phyloP scores from a whole-genome alignment of 1,140 invertebrate genomes.

The Rhagoletis pomonella region DNA sequence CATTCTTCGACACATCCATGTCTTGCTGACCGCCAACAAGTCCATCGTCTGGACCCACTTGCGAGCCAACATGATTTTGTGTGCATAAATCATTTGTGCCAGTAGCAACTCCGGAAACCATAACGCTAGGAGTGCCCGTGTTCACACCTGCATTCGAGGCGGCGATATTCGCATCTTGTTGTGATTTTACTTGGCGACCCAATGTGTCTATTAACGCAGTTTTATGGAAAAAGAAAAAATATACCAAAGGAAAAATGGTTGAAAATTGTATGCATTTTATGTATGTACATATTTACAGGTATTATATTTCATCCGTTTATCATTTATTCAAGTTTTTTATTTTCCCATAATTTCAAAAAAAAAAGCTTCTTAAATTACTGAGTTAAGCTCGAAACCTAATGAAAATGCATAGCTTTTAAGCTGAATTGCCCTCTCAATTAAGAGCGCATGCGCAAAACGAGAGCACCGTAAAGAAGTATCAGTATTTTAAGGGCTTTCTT shows the following conservation, averaged over 20 bases:
- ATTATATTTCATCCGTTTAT: no score
- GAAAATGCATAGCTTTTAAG: not conserved
- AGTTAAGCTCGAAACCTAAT: not conserved
- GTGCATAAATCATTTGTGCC: conserved; percentile 73
- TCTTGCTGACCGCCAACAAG: conserved; percentile 68
- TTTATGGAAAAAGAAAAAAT: not conserved
- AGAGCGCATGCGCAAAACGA: not conserved
- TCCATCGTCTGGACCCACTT: conserved; percentile 71
- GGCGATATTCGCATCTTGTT: conserved; percentile 78
- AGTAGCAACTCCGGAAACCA: conserved; percentile 64
- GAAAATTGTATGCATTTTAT: not conserved
- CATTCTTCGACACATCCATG: conserved; percentile 80
- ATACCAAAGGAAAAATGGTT: no score
- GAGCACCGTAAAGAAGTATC: not conserved
- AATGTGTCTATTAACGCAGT: conserved; percentile 66
- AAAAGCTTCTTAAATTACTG: not conserved
- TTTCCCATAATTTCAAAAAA: no score
- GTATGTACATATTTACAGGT: no score
- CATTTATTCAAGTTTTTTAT: no score
- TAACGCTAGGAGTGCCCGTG: conserved; percentile 66
- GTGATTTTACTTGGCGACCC: conserved; percentile 78
- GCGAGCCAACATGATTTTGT: conserved; percentile 75
- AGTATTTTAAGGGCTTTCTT: no score
- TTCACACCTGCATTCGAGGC: conserved; percentile 79
- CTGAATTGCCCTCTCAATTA: not conserved